A percentile compares a stretch with the other conserved stretches of the same genome.
Evolutionary conservation across 2,113 vertebrate species (phyloP).

Genomic region (Festucalex cinctus): DNA sequence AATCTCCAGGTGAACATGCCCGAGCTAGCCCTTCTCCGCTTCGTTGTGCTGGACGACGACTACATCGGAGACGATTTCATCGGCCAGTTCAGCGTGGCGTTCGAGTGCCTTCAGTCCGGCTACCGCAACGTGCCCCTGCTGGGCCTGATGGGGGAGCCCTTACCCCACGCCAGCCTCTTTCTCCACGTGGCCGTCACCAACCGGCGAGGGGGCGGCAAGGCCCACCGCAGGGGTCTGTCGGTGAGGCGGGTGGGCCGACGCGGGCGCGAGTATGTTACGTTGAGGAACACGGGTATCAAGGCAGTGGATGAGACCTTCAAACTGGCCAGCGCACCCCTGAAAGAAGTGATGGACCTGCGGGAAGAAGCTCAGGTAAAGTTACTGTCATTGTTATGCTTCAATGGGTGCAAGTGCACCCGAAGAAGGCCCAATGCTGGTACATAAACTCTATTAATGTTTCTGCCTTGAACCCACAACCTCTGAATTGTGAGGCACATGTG

Average conservation of each 20-base stretch:
- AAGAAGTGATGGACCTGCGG: constrained; percentile 89
- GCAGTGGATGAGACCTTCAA: constrained; percentile 90
- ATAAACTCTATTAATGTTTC: too few species aligned
- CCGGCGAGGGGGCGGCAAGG: constrained; percentile 88
- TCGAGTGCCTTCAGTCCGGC: constrained; percentile 93
- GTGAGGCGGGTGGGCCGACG: constrained; percentile 86
- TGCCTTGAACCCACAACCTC: too few species aligned
- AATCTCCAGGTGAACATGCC: constrained; percentile 84
- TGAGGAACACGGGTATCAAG: constrained; percentile 86
- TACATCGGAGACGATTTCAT: constrained; percentile 99
- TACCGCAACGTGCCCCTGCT: constrained; percentile 92
- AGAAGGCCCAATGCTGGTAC: too few species aligned
- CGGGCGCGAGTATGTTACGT: constrained; percentile 85
- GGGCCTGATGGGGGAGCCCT: constrained; percentile 83
- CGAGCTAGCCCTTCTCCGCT: constrained; percentile 91
- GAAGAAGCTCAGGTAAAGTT: constrained; percentile 88
- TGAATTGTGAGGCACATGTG: too few species aligned
- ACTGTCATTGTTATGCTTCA: not conserved
- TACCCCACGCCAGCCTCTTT: constrained; percentile 90
- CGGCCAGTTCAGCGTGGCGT: constrained; percentile 89
- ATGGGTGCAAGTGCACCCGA: too few species aligned
- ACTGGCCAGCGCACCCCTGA: constrained; percentile 77
- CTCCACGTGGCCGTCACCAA: constrained; percentile 94
- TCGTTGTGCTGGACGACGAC: constrained; percentile 94
- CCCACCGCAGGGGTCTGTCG: constrained; percentile 88